Conservation (phyloP, 2,888 invertebrate species). For the Candidula unifasciata region DNA sequence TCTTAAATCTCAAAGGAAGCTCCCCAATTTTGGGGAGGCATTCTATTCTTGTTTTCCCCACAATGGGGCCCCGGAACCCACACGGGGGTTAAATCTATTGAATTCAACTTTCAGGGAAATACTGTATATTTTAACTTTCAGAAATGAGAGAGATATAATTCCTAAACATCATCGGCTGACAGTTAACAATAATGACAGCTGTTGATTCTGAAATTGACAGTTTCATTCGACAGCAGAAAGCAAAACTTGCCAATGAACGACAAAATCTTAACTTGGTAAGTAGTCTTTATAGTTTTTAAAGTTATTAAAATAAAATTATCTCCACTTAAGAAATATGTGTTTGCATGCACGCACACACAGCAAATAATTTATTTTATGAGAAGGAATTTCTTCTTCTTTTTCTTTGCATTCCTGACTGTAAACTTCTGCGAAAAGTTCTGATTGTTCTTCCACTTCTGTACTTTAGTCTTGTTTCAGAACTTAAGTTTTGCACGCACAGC, state of each 20-base stretch:
- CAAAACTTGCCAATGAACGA: slow-evolving; percentile 58
- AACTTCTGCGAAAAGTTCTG: no score
- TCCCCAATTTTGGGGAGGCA: neutral
- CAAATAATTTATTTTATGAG: no score
- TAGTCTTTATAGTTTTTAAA: neutral
- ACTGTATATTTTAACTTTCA: neutral
- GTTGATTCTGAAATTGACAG: slow-evolving; percentile 66
- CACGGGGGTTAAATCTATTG: no score
- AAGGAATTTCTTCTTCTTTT: no score
- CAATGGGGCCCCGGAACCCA: no score
- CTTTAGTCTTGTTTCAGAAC: no score
- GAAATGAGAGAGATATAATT: neutral
- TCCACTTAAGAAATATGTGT: no score
- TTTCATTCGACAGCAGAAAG: slow-evolving; percentile 67
- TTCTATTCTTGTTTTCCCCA: no score
- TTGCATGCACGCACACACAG: no score
- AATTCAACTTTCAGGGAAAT: neutral
- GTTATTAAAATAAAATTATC: neutral
- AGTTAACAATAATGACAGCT: slow-evolving; percentile 32
- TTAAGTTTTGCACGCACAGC: no score
- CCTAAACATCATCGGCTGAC: neutral
- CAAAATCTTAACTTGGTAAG: slow-evolving; percentile 51
- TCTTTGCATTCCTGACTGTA: no score
- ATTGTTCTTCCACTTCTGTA: no score
- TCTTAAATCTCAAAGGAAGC: neutral